Base-by-base conservation (phyloP, 2,888 invertebrate species). In the Clanis bilineata region DNA sequence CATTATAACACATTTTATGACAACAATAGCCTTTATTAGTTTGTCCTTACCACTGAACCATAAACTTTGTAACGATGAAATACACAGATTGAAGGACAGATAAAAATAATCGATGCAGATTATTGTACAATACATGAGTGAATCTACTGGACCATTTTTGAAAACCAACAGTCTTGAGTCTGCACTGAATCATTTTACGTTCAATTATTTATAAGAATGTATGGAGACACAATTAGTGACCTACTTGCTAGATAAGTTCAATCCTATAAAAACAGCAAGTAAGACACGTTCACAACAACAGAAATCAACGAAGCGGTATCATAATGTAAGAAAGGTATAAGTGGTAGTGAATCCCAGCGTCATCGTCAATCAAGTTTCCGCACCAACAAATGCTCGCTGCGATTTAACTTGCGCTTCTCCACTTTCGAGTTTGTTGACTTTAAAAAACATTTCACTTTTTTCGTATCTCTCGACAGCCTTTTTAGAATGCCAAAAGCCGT, bases 371-470 rank as follows among this genome's bases (percentile, higher is more conserved):
- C 74, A 73, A 72, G 76, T 79, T 78, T 73, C 78, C 74, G 71
- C 71, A 25, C 41, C 36, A 69, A 68, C 72, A 72, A 74, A 75
- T 65, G 71, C 71, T 63, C 60, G 69, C 72, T 65, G 68, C 74
- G 69, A 69, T 77, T 73, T 76, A 77, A 70, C 66, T 69, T 68
- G 67, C 73, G 71, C 75, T 70, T 77, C 76, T 72, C 74, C 67
- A 69, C 81, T 82, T 82, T 82, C 80, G 67, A 78, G 75, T 77
- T 73, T 75, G 75, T 78, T 73, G 72, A 73, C 76, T 77, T 77
- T 77, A 75, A 62, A 67, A 71, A 71, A 77, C 80, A 79, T 82
- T 83, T 82, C 80, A 80, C 80, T 82, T 83, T 80, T 75, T 76
- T 76, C 74, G 71, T 69, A 64, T 69, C 72, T 72, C 72, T 73